These are phyloP conservation scores for Diglossa cyanea DNA, from an alignment of 2,797 vertebrate species.

Conservation along the genomic window DNA sequence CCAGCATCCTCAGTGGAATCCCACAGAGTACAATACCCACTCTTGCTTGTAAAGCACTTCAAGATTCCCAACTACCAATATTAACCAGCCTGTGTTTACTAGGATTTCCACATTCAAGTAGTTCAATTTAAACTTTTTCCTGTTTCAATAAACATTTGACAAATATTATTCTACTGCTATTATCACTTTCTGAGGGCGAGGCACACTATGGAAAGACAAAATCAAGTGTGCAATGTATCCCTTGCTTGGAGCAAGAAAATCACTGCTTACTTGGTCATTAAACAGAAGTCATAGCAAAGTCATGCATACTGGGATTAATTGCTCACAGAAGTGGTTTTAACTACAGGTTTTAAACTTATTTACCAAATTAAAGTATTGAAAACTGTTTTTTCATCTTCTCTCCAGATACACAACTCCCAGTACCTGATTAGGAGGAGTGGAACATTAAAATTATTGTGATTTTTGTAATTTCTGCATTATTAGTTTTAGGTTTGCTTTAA, in stretches of 20 bases:
- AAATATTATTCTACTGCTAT: not conserved
- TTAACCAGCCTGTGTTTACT: not conserved
- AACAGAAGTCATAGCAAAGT: not conserved
- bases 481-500: not conserved
- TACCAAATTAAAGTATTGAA: not conserved
- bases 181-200: not conserved
- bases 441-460: not conserved
- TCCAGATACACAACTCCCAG: not conserved
- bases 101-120: not conserved
- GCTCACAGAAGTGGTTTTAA: not conserved
- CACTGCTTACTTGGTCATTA: not conserved
- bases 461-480: not conserved
- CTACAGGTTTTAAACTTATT: not conserved
- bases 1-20: not conserved
- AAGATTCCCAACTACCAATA: not conserved
- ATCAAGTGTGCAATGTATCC: accelerated
- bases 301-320: not conserved
- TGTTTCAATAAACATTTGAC: not conserved
- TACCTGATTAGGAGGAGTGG: not conserved
- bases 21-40: not conserved
- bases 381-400: not conserved
- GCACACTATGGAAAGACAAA: not conserved
- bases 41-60: not conserved
- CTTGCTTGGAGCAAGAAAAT: not conserved
- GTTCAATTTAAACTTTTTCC: not conserved